Conservation (phyloP, 35 echinoderm and acorn worm species). For the Anneissia japonica region DNA sequence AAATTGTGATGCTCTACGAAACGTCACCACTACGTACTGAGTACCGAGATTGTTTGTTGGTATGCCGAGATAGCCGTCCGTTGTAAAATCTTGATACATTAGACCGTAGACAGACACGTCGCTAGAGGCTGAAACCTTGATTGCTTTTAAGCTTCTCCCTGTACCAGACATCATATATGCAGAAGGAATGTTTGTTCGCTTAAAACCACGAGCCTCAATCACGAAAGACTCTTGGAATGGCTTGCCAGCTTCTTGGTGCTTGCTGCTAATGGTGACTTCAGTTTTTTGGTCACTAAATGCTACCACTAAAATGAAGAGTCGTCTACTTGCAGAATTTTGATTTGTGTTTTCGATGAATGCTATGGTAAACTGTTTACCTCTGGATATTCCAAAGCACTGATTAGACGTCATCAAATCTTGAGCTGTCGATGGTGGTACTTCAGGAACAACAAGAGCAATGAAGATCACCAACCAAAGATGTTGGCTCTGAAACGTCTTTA, state of each 20-base stretch:
- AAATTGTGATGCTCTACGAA: neutral
- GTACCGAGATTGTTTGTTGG: slow-evolving; percentile 43
- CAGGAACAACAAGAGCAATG: too few relatives aligned
- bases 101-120: slow-evolving; percentile 58
- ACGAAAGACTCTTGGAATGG: slow-evolving; percentile 26
- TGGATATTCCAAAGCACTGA: slow-evolving; percentile 43
- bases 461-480: too few relatives aligned
- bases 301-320: slow-evolving; percentile 38
- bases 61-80: slow-evolving; percentile 57
- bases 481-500: too few relatives aligned
- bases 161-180: slow-evolving; percentile 17
- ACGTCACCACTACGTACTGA: slow-evolving; percentile 13
- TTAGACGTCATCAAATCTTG: too few relatives aligned
- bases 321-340: neutral
- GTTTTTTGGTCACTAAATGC: slow-evolving; percentile 55
- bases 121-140: slow-evolving; percentile 30
- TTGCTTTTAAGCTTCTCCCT: slow-evolving; percentile 35
- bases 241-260: slow-evolving; percentile 4
- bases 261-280: slow-evolving; percentile 48
- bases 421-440: too few relatives aligned
- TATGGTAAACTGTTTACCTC: slow-evolving; percentile 29
- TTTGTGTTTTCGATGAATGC: slow-evolving; percentile 28
- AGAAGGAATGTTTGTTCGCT: neutral
- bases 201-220: slow-evolving; percentile 22
- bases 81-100: slow-evolving; percentile 17